These are phyloP conservation scores for Xylocampa areola DNA, from an alignment of 2,888 invertebrate species.

Conservation along the genomic window DNA sequence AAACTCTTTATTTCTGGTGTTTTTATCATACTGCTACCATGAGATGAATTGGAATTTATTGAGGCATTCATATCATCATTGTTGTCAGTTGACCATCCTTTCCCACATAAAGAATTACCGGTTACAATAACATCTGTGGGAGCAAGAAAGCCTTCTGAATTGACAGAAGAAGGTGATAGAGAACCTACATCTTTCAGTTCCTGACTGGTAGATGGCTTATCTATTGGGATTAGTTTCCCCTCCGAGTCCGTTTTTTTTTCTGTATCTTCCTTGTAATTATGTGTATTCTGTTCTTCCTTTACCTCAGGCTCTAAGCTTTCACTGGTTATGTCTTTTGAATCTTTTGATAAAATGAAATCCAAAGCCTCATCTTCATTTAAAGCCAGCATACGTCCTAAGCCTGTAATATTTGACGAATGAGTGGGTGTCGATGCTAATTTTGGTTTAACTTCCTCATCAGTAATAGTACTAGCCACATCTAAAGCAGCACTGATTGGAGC, in stretches of 20 bases:
- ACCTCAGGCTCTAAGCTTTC: constrained; percentile 47
- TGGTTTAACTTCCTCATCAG: constrained; percentile 85
- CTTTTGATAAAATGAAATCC: constrained; percentile 91
- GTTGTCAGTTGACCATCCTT: constrained; percentile 91
- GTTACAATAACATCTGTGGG: constrained; percentile 78
- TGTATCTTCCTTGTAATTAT: constrained; percentile 10
- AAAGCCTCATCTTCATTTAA: constrained; percentile 93
- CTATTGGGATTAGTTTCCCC: constrained; percentile 56
- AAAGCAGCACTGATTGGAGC: constrained; percentile 94
- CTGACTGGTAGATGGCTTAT: constrained; percentile 77
- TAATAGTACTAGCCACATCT: constrained; percentile 93
- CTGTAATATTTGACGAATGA: constrained; percentile 74
- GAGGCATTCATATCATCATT: constrained; percentile 88
- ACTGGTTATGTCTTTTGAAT: constrained; percentile 72
- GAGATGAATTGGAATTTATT: constrained; percentile 86
- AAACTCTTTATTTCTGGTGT: constrained; percentile 86
- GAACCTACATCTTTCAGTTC: constrained; percentile 65
- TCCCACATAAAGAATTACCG: constrained; percentile 92
- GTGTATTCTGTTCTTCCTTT: constrained; percentile 42
- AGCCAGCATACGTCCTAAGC: constrained; percentile 85
- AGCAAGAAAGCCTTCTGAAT: constrained; percentile 77
- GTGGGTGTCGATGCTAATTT: constrained; percentile 78
- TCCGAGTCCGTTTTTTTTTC: constrained; percentile 20
- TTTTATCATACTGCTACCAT: constrained; percentile 86
- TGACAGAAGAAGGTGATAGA: constrained; percentile 74